Percentiles rank a stretch among this genome's conserved stretches.
phyloP scores from a whole-genome alignment of 2,797 vertebrate species.

The Bovichtus diacanthus region DNA sequence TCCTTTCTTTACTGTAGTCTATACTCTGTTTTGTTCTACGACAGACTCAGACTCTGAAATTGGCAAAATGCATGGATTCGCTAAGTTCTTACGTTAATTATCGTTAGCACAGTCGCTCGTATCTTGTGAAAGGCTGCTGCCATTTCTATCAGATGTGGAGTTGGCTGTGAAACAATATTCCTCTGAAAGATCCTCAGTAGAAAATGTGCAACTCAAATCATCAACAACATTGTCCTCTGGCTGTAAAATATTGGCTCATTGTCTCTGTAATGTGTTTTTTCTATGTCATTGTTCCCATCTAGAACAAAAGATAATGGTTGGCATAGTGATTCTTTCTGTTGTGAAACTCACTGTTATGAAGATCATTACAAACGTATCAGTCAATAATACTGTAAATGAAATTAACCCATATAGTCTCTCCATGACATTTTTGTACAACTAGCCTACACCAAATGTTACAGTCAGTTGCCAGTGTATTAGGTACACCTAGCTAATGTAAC shows the following conservation, averaged over 20 bases:
- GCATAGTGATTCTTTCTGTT: background rate
- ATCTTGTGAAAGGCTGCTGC: constrained; percentile 20
- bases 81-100: background rate
- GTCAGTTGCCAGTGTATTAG: background rate
- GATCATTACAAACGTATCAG: background rate
- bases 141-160: constrained; percentile 22
- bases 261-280: background rate
- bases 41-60: background rate
- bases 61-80: background rate
- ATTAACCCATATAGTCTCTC: background rate
- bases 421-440: background rate
- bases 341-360: background rate
- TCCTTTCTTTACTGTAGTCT: background rate
- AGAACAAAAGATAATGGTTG: background rate
- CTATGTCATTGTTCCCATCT: background rate
- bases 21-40: background rate
- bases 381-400: background rate
- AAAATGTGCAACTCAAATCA: background rate
- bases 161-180: background rate
- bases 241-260: background rate
- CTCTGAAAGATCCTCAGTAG: background rate
- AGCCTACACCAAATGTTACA: background rate
- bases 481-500: background rate
- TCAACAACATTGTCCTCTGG: background rate
- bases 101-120: background rate